phyloP scores from a whole-genome alignment of 2,888 invertebrate genomes.

The Lepidocyrtoides sp. region DNA sequence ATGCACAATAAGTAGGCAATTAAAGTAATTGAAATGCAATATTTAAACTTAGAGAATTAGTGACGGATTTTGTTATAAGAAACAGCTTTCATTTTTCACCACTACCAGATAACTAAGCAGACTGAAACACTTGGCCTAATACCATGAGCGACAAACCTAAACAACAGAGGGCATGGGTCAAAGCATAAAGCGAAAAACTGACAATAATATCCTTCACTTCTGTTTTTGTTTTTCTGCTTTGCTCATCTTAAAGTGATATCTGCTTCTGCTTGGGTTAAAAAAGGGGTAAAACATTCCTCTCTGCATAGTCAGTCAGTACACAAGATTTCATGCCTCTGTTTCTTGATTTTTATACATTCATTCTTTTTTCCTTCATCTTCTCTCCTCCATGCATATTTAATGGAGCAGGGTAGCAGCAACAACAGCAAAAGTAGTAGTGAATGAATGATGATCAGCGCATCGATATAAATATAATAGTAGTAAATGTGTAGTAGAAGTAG shows the following conservation, averaged over 20 bases:
- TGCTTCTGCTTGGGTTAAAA: constrained; percentile 13
- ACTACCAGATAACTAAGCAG: neutral
- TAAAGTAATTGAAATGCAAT: constrained; percentile 42
- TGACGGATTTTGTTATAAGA: neutral
- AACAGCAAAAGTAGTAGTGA: neutral
- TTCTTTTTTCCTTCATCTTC: neutral
- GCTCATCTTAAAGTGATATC: neutral
- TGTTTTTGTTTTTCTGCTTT: neutral
- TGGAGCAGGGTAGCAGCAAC: neutral
- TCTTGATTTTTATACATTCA: constrained; percentile 3
- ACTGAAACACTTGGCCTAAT: constrained; percentile 25
- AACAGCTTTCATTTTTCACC: neutral
- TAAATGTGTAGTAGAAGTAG: neutral
- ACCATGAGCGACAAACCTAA: constrained; percentile 33
- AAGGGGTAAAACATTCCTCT: constrained; percentile 33
- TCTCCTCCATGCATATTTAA: constrained; percentile 10
- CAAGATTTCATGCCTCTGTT: neutral
- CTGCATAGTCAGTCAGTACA: neutral
- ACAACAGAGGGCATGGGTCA: constrained; percentile 50
- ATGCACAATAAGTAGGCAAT: constrained; percentile 21
- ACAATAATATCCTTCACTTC: constrained; percentile 41
- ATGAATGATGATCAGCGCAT: constrained; percentile 41
- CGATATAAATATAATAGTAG: constrained; percentile 52
- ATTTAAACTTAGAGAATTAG: constrained; percentile 53
- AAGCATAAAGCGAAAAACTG: constrained; percentile 35